Percentiles rank a stretch among this genome's conserved stretches.
Conservation (phyloP, 2,113 vertebrate genomes). For the Proterorhinus semilunaris region DNA sequence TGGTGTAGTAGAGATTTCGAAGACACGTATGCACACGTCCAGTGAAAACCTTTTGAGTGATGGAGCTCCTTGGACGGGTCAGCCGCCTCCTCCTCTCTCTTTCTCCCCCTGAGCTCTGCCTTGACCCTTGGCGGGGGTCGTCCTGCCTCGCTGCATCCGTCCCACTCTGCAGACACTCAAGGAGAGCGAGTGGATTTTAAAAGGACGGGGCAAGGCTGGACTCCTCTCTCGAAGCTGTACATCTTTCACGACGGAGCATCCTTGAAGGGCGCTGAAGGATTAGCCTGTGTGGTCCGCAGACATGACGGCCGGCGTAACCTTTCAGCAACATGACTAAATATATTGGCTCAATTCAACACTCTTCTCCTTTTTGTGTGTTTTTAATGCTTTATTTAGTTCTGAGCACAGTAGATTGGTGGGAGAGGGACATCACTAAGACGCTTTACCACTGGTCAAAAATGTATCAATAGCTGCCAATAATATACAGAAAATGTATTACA, state of each 20-base stretch:
- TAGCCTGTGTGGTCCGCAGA: constrained; percentile 67
- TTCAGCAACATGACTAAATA: constrained; percentile 9
- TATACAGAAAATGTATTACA: too few species aligned
- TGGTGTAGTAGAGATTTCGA: constrained; percentile 5
- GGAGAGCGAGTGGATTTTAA: constrained; percentile 65
- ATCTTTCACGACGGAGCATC: constrained; percentile 60
- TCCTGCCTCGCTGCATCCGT: constrained; percentile 68
- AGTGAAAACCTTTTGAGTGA: constrained; percentile 64
- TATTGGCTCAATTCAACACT: neutral
- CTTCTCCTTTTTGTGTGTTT: too few species aligned
- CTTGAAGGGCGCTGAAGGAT: constrained; percentile 65
- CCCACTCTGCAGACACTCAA: constrained; percentile 66
- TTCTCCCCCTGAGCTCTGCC: constrained; percentile 62
- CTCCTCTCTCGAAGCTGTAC: constrained; percentile 54
- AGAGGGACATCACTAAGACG: too few species aligned
- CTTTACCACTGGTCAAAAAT: too few species aligned
- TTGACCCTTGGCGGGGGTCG: constrained; percentile 68
- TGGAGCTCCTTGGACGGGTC: constrained; percentile 59
- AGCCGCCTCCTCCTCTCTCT: constrained; percentile 8
- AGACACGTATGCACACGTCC: constrained; percentile 26
- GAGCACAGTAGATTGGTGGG: too few species aligned
- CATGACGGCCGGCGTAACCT: constrained; percentile 47
- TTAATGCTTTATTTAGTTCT: too few species aligned
- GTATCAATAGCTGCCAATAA: too few species aligned
- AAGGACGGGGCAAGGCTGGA: constrained; percentile 60